Evolutionary conservation across 1,140 invertebrate species (phyloP), one percentile per base, ranked within the genome.

Genomic region (Neodiprion lecontei): DNA sequence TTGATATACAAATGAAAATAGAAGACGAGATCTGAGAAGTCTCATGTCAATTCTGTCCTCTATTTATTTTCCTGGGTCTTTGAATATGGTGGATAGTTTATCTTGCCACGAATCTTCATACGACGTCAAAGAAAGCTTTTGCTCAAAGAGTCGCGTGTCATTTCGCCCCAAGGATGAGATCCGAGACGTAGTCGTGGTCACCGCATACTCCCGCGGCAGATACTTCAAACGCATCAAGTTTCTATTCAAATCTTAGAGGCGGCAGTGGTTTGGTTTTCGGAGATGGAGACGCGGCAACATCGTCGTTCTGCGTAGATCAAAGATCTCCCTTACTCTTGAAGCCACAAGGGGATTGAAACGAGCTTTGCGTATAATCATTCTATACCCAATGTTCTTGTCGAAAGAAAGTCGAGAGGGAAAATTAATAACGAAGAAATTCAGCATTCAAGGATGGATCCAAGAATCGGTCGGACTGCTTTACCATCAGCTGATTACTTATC

Each of bases 231-330:
- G 67, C 70, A 72, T 72, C 47, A 49, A 28, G 67, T 9, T 70
- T 72, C 77, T 72, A 84, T 83, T 83, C 76, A 83, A 80, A 84
- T 82, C 78, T 82, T 79, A 80, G 28, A 40, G 80, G 79, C 75
- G 79, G 79, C 67, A 69, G 8, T 67, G 75, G 50, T 68, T 70
- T 75, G 65, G n/a, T 40, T 3, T 70, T 67, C 73, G 70, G 76
- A 75, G 77, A 71, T 72, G 61, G 71, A 48, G 76, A 61, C 77
- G 72, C 75, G 66, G 49, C 28, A 76, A 82, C 72, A 76, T 79
- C n/a, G 28, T 74, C 77, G 77, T 84, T 40, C 28, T 40, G 28
- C 28, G 28, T 5, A 40, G 82, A 82, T 83, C 81, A 84, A 84
- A 84, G 83, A 81, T 84, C 78, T 79, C 77, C 74, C 28, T 10